Base-by-base conservation (phyloP, 2,113 vertebrate genomes). In the Pavo muticus region DNA sequence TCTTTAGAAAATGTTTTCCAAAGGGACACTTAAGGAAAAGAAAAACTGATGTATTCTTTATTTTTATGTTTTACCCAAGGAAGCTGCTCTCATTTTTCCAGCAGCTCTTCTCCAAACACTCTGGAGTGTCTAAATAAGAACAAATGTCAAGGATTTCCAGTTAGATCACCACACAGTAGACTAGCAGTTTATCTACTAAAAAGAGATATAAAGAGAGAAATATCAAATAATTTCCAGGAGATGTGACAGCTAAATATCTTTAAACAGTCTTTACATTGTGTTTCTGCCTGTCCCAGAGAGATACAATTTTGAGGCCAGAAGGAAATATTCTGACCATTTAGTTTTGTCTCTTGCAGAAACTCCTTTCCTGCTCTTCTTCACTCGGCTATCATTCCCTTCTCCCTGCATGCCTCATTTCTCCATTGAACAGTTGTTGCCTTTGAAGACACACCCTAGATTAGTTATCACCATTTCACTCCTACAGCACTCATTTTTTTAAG, bases 301-400 rank as follows among this genome's bases (percentile, higher is more conserved):
- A 23, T 74, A 47, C 10, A 10, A 1, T 65, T 64, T 11, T 2
- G 3, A 77, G 25, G 32, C 35, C 65, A 81, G 52, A 44, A 60
- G 14, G 61, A 35, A 86, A 81, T 8, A 21, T 81, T 72, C 39
- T 56, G 69, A 70, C 54, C 24, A 70, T 70, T 44, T 20, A 3
- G 1, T 14, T n/a, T 83, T 39, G 37, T 81, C 67, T 87, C 52
- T 32, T 71, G 9, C 71, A 86, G 68, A 64, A 93, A 2, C 35
- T 54, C 67, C 56, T 76, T 72, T 63, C 72, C 61, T n/a, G 44
- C 71, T 64, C 71, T 20, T 69, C 80, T 72, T 15, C 54, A 42
- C 3, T 5, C 0, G 0, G 11, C 37, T 73, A 21, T 45, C 0
- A 0, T 54, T 84, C 70, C n/a, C 2, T 18, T 12, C 61, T 65